These are phyloP conservation scores for Halcyon leucocephala DNA, from an alignment of 2,797 vertebrate species.

Conservation along the genomic window DNA sequence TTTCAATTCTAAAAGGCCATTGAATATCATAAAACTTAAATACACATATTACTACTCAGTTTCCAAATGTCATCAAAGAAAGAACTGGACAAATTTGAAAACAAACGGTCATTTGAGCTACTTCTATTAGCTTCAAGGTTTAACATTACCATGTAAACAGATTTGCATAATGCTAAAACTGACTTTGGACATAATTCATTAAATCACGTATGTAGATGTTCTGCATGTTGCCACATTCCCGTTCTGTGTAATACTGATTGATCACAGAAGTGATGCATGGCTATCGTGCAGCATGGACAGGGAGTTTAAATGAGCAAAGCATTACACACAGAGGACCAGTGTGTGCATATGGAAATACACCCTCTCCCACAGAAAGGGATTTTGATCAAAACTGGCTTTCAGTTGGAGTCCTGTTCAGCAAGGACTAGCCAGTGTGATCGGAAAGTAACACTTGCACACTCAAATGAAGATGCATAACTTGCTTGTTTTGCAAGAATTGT, in stretches of 20 bases:
- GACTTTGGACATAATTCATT: constrained; percentile 10
- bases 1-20: neutral
- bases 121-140: constrained; percentile 8
- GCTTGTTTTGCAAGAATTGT: neutral
- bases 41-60: constrained; percentile 7
- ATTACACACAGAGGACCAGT: neutral
- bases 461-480: neutral
- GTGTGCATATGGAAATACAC: neutral
- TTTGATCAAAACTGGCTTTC: neutral
- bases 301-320: constrained; percentile 12
- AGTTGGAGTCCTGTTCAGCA: neutral
- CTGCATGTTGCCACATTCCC: constrained; percentile 1
- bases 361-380: neutral
- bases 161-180: neutral
- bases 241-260: neutral
- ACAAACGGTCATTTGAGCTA: constrained; percentile 28
- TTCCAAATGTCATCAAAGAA: constrained; percentile 27
- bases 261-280: neutral
- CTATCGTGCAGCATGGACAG: neutral
- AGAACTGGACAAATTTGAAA: neutral
- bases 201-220: neutral
- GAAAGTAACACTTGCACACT: neutral
- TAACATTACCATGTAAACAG: constrained; percentile 48
- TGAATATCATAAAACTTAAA: constrained; percentile 33
- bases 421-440: neutral